phyloP scores from a whole-genome alignment of 2,888 invertebrate species.

The Eucriotettix oculatus region DNA sequence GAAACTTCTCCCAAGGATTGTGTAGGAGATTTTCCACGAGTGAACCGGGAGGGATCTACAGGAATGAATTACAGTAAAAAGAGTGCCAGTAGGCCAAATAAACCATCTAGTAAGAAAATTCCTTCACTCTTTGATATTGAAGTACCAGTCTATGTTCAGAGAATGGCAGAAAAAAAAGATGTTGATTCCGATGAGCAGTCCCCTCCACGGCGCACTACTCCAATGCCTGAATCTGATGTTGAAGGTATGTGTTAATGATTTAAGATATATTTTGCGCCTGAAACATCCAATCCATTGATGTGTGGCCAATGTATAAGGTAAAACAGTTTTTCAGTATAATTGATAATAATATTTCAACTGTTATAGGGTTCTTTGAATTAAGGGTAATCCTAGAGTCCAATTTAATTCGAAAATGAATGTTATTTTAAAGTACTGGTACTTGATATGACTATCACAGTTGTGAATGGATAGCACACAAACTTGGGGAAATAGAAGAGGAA shows the following conservation, averaged over 20 bases:
- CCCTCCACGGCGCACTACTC: slow-evolving; percentile 5
- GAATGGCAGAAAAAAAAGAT: slow-evolving; percentile 1
- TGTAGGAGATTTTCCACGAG: slow-evolving; percentile 72
- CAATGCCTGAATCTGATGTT: slow-evolving; percentile 10
- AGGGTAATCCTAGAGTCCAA: too few species aligned
- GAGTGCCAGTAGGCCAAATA: slow-evolving; percentile 1
- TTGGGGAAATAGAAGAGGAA: too few species aligned
- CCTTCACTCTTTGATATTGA: slow-evolving; percentile 28
- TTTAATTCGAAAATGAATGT: too few species aligned
- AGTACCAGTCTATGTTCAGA: slow-evolving; percentile 18
- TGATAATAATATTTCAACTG: too few species aligned
- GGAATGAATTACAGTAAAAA: slow-evolving; percentile 13
- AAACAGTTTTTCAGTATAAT: too few species aligned
- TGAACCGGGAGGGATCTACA: slow-evolving; percentile 62
- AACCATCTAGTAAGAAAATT: slow-evolving; percentile 15
- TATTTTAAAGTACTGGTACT: too few species aligned
- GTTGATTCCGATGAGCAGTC: not conserved
- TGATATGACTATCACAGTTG: too few species aligned
- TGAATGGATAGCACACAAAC: too few species aligned
- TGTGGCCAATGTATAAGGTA: too few species aligned
- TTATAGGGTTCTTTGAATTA: too few species aligned
- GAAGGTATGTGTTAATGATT: slow-evolving; percentile 6
- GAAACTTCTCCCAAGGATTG: slow-evolving; percentile 85
- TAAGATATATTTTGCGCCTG: not conserved
- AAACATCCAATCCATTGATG: too few species aligned